These are phyloP conservation scores for Acanthoscelides obtectus DNA, from an alignment of 2,888 invertebrate genomes.

Conservation along the genomic window DNA sequence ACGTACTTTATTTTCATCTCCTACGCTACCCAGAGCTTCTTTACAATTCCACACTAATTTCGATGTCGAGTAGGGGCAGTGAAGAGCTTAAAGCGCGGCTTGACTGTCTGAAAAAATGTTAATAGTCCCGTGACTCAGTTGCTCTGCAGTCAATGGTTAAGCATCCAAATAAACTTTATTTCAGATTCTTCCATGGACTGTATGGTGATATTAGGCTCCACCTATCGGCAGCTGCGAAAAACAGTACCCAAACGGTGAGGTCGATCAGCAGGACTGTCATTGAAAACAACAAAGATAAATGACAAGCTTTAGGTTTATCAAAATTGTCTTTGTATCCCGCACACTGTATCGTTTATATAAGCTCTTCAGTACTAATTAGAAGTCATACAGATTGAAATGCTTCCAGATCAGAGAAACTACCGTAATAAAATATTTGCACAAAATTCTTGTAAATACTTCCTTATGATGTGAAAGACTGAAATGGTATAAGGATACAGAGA, in stretches of 20 bases:
- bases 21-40: no score
- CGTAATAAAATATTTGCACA: neutral
- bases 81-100: no score
- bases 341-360: neutral
- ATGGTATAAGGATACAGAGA: neutral
- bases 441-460: neutral
- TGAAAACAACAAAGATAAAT: conserved; percentile 12
- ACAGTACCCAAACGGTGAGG: conserved; percentile 9
- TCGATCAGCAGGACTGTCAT: conserved; percentile 13
- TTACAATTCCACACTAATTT: no score
- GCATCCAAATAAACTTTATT: no score
- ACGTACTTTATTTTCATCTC: no score
- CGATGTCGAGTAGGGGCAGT: no score
- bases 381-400: neutral
- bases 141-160: no score
- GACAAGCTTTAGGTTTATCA: neutral
- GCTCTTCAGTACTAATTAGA: no score
- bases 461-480: neutral
- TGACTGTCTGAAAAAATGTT: no score
- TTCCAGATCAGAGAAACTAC: neutral
- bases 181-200: neutral
- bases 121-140: no score
- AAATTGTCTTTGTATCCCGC: neutral
- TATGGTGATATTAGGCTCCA: conserved; percentile 9
- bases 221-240: conserved; percentile 10